Percentiles rank a stretch among this genome's conserved stretches.
Conservation (phyloP, 2,888 invertebrate genomes). For the Callyntrura guangdongensis region DNA sequence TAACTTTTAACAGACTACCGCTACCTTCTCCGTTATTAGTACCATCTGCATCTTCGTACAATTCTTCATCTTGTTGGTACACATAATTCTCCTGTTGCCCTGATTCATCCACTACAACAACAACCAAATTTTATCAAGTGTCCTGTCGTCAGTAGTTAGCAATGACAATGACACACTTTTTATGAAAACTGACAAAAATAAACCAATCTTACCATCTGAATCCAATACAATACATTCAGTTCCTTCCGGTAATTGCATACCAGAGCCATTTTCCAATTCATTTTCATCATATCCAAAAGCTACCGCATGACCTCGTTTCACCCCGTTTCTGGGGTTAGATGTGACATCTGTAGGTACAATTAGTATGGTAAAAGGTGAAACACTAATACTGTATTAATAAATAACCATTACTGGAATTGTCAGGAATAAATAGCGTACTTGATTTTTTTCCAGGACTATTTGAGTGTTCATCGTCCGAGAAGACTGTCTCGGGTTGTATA, state of each 20-base stretch:
- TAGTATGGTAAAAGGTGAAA: background rate
- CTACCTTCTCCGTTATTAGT: constrained; percentile 52
- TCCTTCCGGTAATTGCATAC: constrained; percentile 67
- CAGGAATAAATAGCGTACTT: background rate
- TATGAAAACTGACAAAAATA: no score
- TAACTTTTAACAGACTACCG: background rate
- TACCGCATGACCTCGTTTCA: constrained; percentile 52
- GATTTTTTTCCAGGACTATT: constrained; percentile 27
- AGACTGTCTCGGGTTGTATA: constrained; percentile 70
- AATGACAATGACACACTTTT: no score
- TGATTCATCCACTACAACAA: constrained; percentile 42
- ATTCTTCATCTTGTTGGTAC: constrained; percentile 56
- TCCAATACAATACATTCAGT: constrained; percentile 70
- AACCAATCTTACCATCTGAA: constrained; percentile 56
- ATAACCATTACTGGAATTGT: no score
- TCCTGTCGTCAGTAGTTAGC: no score
- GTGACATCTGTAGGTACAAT: background rate
- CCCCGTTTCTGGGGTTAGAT: constrained; percentile 25
- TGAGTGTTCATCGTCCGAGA: constrained; percentile 68
- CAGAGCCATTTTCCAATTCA: constrained; percentile 35
- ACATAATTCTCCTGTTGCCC: constrained; percentile 60
- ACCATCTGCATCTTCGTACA: constrained; percentile 33
- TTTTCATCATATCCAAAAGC: constrained; percentile 67
- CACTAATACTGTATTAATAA: no score
- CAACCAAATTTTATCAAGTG: background rate